Evolutionary conservation across 2,888 invertebrate species (phyloP).

Genomic region (Chromoteleia sp.): DNA sequence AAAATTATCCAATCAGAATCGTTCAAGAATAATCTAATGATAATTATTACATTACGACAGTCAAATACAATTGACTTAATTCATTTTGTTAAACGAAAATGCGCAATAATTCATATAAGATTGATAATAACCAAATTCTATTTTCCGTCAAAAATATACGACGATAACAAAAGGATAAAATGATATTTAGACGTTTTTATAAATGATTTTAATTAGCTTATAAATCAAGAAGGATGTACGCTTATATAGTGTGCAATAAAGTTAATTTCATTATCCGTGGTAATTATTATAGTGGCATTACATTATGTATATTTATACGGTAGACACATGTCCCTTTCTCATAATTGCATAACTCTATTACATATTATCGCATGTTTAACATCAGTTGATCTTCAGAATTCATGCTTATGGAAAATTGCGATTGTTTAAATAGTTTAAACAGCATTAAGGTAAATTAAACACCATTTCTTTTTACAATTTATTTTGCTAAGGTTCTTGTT

Average conservation of each 20-base stretch:
- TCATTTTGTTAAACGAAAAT: no score
- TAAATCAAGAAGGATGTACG: neutral
- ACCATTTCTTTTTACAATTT: neutral
- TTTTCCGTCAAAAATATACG: no score
- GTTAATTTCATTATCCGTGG: constrained; percentile 8
- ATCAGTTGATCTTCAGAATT: constrained; percentile 15
- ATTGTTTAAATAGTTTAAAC: neutral
- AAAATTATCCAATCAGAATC: no score
- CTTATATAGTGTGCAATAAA: neutral
- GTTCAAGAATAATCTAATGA: no score
- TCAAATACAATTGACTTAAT: no score
- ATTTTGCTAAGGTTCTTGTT: neutral
- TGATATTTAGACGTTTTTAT: neutral
- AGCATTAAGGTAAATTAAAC: constrained; percentile 8
- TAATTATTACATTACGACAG: no score
- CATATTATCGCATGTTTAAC: constrained; percentile 29
- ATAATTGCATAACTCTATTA: constrained; percentile 8
- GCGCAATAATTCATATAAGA: no score
- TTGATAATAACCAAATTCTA: no score
- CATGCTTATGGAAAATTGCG: neutral
- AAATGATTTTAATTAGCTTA: neutral
- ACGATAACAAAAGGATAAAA: no score
- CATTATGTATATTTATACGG: neutral
- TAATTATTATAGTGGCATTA: neutral
- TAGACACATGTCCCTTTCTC: neutral